Evolutionary conservation across 2,797 vertebrate species (phyloP).

Genomic region (Pristis pectinata): DNA sequence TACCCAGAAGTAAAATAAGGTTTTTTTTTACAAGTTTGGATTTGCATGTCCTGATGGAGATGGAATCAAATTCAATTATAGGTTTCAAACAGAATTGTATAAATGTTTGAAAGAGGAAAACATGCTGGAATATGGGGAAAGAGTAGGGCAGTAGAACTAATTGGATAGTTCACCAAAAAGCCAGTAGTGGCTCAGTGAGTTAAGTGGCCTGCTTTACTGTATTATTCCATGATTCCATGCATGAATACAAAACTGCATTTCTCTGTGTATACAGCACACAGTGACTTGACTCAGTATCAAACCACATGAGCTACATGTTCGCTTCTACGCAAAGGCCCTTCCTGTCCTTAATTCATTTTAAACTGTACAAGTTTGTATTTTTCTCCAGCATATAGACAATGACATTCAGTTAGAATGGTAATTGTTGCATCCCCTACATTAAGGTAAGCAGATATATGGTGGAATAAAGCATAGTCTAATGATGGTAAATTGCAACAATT

Average conservation of each 20-base stretch:
- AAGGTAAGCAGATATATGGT: neutral
- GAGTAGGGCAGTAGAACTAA: neutral
- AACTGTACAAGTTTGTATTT: neutral
- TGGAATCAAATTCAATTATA: neutral
- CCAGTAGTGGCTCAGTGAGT: neutral
- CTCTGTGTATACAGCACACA: neutral
- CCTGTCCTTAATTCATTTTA: neutral
- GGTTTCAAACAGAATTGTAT: neutral
- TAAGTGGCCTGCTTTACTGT: neutral
- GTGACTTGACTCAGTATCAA: neutral
- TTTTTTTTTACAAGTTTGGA: accelerated
- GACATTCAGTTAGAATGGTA: neutral
- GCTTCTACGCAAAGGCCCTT: neutral
- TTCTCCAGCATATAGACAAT: neutral
- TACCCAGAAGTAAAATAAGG: neutral
- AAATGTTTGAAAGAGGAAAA: neutral
- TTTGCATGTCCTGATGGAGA: neutral
- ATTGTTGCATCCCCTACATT: neutral
- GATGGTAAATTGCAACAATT: neutral
- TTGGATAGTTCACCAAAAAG: neutral
- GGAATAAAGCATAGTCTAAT: neutral
- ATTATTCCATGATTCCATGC: neutral
- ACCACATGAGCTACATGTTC: neutral
- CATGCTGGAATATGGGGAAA: neutral
- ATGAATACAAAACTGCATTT: neutral